phyloP scores from a whole-genome alignment of 2,113 vertebrate genomes.

The Hoplias malabaricus region DNA sequence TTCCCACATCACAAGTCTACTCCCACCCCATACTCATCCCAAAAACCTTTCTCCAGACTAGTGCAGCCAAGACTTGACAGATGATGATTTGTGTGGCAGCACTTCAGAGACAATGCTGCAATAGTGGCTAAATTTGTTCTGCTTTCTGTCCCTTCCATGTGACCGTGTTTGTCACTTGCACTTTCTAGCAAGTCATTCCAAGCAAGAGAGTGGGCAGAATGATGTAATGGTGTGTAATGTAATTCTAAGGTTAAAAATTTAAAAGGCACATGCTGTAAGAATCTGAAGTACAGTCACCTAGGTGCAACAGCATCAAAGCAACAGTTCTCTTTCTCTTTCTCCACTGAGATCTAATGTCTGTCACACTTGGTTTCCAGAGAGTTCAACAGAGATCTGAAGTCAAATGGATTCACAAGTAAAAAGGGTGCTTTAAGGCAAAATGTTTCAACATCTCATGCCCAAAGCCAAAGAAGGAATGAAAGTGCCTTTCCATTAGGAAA shows the following conservation, averaged over 20 bases:
- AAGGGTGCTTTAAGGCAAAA: neutral
- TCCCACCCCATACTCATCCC: too few species aligned
- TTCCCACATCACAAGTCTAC: too few species aligned
- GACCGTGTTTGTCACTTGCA: neutral
- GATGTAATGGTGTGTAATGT: conserved; percentile 2
- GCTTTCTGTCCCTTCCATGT: too few species aligned
- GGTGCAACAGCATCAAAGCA: neutral
- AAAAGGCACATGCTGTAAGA: neutral
- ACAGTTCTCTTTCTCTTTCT: neutral
- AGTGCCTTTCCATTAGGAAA: neutral
- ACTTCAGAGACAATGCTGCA: too few species aligned
- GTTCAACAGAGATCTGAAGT: neutral
- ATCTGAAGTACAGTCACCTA: neutral
- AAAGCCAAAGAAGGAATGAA: neutral
- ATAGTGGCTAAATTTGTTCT: too few species aligned
- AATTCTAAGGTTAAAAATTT: neutral
- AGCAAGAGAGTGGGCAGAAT: neutral
- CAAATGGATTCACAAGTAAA: neutral
- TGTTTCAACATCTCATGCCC: neutral
- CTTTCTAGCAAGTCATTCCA: too few species aligned
- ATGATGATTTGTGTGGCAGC: too few species aligned
- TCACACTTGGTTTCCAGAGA: neutral
- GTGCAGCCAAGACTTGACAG: too few species aligned
- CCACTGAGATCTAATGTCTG: neutral
- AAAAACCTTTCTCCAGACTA: too few species aligned